phyloP scores from a whole-genome alignment of 2,888 invertebrate species.

The Drosophila macrospina region DNA sequence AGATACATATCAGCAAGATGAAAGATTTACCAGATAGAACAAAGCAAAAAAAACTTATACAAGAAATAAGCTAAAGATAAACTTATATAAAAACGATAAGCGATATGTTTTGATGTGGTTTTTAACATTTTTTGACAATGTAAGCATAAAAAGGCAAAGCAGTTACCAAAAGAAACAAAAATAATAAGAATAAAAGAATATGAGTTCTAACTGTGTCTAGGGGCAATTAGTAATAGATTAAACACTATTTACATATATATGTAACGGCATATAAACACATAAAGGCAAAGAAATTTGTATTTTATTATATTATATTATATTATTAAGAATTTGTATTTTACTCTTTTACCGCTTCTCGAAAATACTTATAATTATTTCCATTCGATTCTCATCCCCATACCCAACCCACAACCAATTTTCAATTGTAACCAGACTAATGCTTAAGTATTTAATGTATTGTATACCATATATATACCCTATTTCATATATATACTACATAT shows the following conservation, averaged over 20 bases:
- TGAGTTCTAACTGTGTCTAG: slow-evolving; percentile 49
- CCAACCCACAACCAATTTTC: slow-evolving; percentile 13
- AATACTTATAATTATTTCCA: slow-evolving; percentile 30
- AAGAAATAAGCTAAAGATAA: slow-evolving; percentile 47
- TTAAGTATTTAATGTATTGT: slow-evolving; percentile 71
- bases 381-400: slow-evolving; percentile 5
- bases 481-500: slow-evolving; percentile 20
- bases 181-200: slow-evolving; percentile 36
- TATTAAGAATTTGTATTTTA: slow-evolving; percentile 28
- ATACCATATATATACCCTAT: slow-evolving; percentile 46
- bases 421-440: slow-evolving; percentile 62
- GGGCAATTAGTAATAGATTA: slow-evolving; percentile 55
- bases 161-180: slow-evolving; percentile 68
- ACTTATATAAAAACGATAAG: slow-evolving; percentile 43
- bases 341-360: slow-evolving; percentile 25
- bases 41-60: slow-evolving; percentile 59
- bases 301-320: slow-evolving; percentile 23
- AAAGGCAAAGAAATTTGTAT: slow-evolving; percentile 31
- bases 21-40: slow-evolving; percentile 71
- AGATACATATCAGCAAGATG: slow-evolving; percentile 77
- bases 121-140: slow-evolving; percentile 71
- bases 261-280: slow-evolving; percentile 53
- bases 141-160: slow-evolving; percentile 74
- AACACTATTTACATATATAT: slow-evolving; percentile 59
- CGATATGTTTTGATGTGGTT: slow-evolving; percentile 80